Conservation (phyloP, 2,113 vertebrate genomes). For the Colinus virginianus region DNA sequence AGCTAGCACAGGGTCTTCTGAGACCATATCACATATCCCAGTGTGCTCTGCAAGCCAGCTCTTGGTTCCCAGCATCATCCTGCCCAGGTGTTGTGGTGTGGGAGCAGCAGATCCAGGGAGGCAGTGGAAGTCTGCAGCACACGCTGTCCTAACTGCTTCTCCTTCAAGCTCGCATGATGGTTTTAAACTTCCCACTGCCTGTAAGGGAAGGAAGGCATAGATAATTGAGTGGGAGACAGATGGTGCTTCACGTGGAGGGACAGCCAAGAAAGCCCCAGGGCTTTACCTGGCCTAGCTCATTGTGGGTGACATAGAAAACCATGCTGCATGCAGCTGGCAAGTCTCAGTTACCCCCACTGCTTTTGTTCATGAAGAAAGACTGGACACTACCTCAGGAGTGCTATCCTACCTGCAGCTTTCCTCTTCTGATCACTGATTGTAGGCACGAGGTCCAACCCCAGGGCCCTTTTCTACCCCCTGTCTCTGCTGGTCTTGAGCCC, state of each 20-base stretch:
- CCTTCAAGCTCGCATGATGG: background rate
- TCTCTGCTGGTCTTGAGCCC: background rate
- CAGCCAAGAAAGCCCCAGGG: background rate
- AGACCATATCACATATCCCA: rapidly evolving
- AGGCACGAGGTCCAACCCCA: background rate
- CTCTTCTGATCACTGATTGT: background rate
- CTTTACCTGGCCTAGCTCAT: background rate
- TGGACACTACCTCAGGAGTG: background rate
- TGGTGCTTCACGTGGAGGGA: background rate
- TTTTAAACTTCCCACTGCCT: background rate
- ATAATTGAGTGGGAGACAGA: background rate
- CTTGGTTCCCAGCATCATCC: background rate
- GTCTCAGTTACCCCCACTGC: background rate
- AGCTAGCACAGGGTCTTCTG: background rate
- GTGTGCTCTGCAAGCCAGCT: background rate
- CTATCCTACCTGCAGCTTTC: background rate
- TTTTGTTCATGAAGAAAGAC: background rate
- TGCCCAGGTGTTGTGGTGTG: background rate
- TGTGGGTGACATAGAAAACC: background rate
- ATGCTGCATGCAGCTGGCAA: rapidly evolving
- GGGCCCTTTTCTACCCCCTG: background rate
- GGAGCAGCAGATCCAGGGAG: background rate
- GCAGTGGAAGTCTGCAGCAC: background rate
- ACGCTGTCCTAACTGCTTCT: background rate
- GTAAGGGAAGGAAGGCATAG: background rate